phyloP scores from a whole-genome alignment of 2,113 vertebrate genomes.

The Pelodiscus sinensis region DNA sequence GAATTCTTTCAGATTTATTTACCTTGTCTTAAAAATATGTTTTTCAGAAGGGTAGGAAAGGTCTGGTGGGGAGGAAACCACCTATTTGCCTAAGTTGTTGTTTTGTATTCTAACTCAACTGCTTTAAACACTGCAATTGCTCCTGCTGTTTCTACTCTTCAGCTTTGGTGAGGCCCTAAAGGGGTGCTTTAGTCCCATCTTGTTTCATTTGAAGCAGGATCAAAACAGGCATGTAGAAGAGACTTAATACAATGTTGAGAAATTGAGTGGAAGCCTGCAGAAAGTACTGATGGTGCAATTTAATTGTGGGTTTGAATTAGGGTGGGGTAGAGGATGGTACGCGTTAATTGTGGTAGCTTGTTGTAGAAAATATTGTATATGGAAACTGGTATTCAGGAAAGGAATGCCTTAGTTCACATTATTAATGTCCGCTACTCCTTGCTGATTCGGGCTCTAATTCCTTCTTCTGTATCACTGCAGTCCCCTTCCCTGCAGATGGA shows the following conservation, averaged over 20 bases:
- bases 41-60: not conserved
- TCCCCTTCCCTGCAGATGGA: not conserved
- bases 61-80: not conserved
- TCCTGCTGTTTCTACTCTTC: not conserved
- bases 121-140: not conserved
- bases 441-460: not conserved
- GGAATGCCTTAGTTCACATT: not conserved
- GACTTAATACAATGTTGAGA: not conserved
- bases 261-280: not conserved
- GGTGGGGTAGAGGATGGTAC: not conserved
- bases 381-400: not conserved
- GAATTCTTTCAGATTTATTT: not conserved
- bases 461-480: not conserved
- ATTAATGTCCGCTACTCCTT: not conserved
- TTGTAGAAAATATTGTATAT: not conserved
- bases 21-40: slow-evolving; percentile 20
- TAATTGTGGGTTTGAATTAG: not conserved
- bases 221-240: not conserved
- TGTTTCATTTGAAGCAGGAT: not conserved
- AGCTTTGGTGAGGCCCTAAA: not conserved
- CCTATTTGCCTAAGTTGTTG: slow-evolving; percentile 2
- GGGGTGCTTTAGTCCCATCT: not conserved
- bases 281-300: not conserved
- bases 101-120: not conserved
- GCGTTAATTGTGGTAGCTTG: not conserved